A percentile compares a stretch with the other conserved stretches of the same genome.
Evolutionary conservation across 2,888 invertebrate species (phyloP).

Genomic region (Cataglyphis cursor): DNA sequence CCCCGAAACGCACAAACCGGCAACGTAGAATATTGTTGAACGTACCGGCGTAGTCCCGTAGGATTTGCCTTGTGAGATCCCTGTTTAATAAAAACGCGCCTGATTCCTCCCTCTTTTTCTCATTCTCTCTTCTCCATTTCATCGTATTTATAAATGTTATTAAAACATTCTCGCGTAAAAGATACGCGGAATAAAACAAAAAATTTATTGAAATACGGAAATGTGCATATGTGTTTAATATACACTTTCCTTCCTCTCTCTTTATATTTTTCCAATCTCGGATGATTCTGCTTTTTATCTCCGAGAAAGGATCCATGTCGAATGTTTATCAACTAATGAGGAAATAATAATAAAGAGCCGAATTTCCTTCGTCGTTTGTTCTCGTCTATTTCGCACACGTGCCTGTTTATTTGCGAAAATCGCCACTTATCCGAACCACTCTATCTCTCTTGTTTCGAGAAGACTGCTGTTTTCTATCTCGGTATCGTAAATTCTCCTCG

Average conservation of each 20-base stretch:
- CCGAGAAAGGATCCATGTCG: not conserved
- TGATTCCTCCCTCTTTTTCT: not conserved
- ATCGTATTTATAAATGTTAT: slow-evolving; percentile 50
- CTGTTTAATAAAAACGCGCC: slow-evolving; percentile 46
- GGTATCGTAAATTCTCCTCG: slow-evolving; percentile 58
- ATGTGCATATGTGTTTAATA: not conserved
- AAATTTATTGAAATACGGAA: not conserved
- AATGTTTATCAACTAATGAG: slow-evolving; percentile 39
- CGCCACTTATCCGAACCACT: slow-evolving; percentile 26
- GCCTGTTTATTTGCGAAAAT: slow-evolving; percentile 49
- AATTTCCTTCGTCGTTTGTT: not conserved
- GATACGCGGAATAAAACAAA: not conserved
- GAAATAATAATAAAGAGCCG: not conserved
- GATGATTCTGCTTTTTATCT: not conserved
- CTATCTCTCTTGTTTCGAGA: slow-evolving; percentile 30
- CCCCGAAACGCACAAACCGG: slow-evolving; percentile 39
- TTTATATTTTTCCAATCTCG: not conserved
- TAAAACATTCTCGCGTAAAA: slow-evolving; percentile 29
- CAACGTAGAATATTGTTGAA: slow-evolving; percentile 32
- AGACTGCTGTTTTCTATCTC: slow-evolving; percentile 12
- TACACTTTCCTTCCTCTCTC: not conserved
- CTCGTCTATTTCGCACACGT: not conserved
- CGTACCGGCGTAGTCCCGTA: slow-evolving; percentile 23
- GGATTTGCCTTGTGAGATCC: slow-evolving; percentile 40
- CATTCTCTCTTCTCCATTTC: not conserved